Conservation (phyloP, 2,113 vertebrate genomes). For the Brachyhypopomus gauderio region DNA sequence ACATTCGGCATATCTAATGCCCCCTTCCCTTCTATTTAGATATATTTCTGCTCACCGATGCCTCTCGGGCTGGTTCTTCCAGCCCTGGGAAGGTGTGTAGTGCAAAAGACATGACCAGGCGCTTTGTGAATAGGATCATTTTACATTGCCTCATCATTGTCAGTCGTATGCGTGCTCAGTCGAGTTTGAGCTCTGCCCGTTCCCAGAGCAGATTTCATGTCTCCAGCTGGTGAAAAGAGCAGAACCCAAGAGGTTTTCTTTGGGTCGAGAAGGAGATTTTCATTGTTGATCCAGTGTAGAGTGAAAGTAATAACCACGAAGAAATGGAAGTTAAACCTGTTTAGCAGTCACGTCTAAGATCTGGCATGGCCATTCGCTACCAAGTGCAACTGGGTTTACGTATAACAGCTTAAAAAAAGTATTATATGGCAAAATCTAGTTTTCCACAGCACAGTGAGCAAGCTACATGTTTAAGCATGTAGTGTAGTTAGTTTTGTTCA, state of each 20-base stretch:
- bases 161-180: conserved; percentile 26
- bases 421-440: too few species aligned
- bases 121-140: conserved; percentile 34
- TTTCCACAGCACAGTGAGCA: too few species aligned
- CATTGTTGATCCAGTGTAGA: conserved; percentile 23
- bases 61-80: not conserved
- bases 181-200: conserved; percentile 32
- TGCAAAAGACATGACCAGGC: conserved; percentile 23
- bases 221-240: conserved; percentile 12
- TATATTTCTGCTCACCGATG: conserved; percentile 20
- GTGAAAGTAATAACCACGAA: not conserved
- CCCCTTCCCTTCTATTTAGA: conserved; percentile 3
- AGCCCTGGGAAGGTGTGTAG: conserved; percentile 20
- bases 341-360: conserved; percentile 1
- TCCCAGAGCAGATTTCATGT: conserved; percentile 41
- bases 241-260: conserved; percentile 20
- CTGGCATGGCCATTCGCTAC: not conserved
- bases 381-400: not conserved
- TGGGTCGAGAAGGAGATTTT: not conserved
- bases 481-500: too few species aligned
- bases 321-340: conserved; percentile 4
- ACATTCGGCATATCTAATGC: conserved; percentile 2
- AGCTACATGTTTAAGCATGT: too few species aligned
- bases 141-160: conserved; percentile 38
- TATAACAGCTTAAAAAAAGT: not conserved